A percentile compares a stretch with the other conserved stretches of the same genome.
These are phyloP conservation scores for Drosophila insularis DNA, from an alignment of 1,140 invertebrate species.

Conservation along the genomic window DNA sequence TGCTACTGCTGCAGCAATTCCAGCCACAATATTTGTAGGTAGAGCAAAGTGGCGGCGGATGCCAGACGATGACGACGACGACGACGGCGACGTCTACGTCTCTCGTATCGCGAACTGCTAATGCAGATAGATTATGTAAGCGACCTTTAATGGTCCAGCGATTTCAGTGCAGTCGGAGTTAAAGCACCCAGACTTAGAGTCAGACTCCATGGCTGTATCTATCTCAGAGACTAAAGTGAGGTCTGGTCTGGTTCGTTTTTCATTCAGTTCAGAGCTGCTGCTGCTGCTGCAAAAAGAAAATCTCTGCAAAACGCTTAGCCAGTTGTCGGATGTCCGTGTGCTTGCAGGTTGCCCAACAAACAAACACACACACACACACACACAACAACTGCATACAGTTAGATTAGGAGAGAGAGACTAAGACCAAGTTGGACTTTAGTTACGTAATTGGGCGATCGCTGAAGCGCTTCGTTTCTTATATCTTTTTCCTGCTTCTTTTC, in stretches of 20 bases:
- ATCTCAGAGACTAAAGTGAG: constrained; percentile 2
- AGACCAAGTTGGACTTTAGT: constrained; percentile 46
- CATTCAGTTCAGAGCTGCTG: constrained; percentile 14
- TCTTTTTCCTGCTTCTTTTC: constrained; percentile 13
- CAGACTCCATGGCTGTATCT: neutral
- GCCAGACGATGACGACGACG: constrained; percentile 30
- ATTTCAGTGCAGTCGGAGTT: constrained; percentile 60
- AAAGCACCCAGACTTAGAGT: constrained; percentile 16
- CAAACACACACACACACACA: constrained; percentile 9
- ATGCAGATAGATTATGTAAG: constrained; percentile 78
- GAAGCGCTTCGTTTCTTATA: constrained; percentile 55
- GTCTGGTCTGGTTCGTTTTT: neutral
- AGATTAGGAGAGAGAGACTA: constrained; percentile 35
- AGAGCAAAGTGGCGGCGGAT: constrained; percentile 31
- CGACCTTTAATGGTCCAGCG: constrained; percentile 82
- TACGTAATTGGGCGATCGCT: constrained; percentile 66
- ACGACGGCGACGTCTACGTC: constrained; percentile 31
- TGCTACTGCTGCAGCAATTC: constrained; percentile 10
- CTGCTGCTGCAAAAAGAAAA: constrained; percentile 14
- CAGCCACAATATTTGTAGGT: constrained; percentile 36
- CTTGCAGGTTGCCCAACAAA: constrained; percentile 33
- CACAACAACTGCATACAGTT: constrained; percentile 31
- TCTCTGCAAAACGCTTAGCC: constrained; percentile 18
- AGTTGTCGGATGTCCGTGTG: constrained; percentile 40
- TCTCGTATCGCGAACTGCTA: constrained; percentile 60